Evolutionary conservation across 2,888 invertebrate genomes (phyloP), one percentile per base, ranked within the genome.

Genomic region (Cybosia mesomella): DNA sequence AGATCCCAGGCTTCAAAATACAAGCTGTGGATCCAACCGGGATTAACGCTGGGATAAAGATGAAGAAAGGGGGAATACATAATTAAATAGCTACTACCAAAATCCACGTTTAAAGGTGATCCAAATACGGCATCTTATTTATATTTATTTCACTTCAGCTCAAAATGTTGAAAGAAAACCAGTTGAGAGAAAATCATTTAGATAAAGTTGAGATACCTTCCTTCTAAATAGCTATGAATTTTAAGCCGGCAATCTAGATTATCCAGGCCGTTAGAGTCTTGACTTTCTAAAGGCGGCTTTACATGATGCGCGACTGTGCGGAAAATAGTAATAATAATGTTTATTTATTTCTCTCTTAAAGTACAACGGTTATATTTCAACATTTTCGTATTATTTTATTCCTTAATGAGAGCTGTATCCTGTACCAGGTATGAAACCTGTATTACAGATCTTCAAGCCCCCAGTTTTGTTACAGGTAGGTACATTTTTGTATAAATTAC

Each of bases 211-310:
- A 22, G 24, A 55, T 55, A 13, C 24, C 22, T 55, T 22, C 55
- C 8, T 7, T 55, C 24, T 55, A 55, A 55, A 55, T 28, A 55
- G 55, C 55, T 55, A 55, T 55, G 55, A 55, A 55, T 55, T 55
- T 55, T 28, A 24, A 55, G 28, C 5, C 15, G 15, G 15, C 55
- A 55, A 55, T 55, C 55, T 24, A 55, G 28, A 24, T 55, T 55
- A 55, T 55, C 55, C 28, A 5, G 8, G 49, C 9, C 9, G 7
- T 49, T 49, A 49, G 43, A 43, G n/a, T n/a, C 18, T 49, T 49
- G 18, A 49, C 8, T 49, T 49, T 49, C 0, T 49, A 49, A 49
- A 49, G 49, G n/a, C 2, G 9, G n/a, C 8, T n/a, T n/a, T 18
- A 18, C n/a, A 49, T 9, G 18, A 49, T n/a, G 49, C 9, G 49